Evolutionary conservation across 2,113 vertebrate genomes (phyloP).

Genomic region (Anarrhichthys ocellatus): DNA sequence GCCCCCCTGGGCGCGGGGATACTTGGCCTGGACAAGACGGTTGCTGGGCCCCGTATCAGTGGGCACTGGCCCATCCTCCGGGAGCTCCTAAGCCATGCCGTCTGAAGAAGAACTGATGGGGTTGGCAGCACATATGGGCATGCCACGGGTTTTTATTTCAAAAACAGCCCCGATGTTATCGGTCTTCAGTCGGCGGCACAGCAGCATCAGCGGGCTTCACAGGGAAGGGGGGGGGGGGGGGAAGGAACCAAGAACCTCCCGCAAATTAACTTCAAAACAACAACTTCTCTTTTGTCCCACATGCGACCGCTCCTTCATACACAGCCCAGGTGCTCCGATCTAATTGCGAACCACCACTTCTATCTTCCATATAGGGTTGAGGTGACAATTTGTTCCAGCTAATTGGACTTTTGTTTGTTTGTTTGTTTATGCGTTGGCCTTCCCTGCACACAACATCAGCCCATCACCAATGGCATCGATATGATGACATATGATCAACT

Average conservation of each 20-base stretch:
- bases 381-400: slow-evolving; percentile 71
- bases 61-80: slow-evolving; percentile 83
- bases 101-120: slow-evolving; percentile 85
- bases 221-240: not conserved
- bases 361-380: slow-evolving; percentile 47
- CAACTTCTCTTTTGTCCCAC: slow-evolving; percentile 64
- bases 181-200: slow-evolving; percentile 71
- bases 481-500: slow-evolving; percentile 56
- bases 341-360: slow-evolving; percentile 52
- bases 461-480: slow-evolving; percentile 63
- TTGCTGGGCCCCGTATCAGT: slow-evolving; percentile 84
- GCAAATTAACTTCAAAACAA: slow-evolving; percentile 64
- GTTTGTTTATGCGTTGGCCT: slow-evolving; percentile 15
- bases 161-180: slow-evolving; percentile 82
- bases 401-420: slow-evolving; percentile 61
- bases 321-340: slow-evolving; percentile 48
- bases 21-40: slow-evolving; percentile 83
- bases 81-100: slow-evolving; percentile 85
- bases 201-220: slow-evolving; percentile 59
- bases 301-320: slow-evolving; percentile 19
- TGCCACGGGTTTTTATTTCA: slow-evolving; percentile 79
- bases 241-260: slow-evolving; percentile 17
- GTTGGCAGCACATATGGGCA: slow-evolving; percentile 85
- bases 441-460: slow-evolving; percentile 48
- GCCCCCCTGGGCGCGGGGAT: slow-evolving; percentile 81